phyloP scores from a whole-genome alignment of 1,140 invertebrate species.

The Trachymyrmex septentrionalis region DNA sequence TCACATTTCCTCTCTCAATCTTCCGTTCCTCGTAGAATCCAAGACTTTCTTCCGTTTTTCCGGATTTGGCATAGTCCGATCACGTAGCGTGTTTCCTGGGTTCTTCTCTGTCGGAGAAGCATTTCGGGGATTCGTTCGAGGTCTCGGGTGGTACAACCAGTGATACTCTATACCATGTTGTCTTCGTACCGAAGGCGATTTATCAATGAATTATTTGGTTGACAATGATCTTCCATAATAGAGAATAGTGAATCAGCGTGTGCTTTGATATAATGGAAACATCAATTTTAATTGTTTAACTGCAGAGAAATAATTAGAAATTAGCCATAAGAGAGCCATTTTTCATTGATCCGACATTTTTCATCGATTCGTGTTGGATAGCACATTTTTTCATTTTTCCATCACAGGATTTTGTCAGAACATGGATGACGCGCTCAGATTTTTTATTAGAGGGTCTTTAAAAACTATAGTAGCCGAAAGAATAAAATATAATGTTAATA shows the following conservation, averaged over 20 bases:
- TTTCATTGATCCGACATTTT: too few species aligned
- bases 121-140: constrained; percentile 40
- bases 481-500: background rate
- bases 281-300: background rate
- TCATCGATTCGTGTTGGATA: too few species aligned
- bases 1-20: constrained; percentile 11
- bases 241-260: background rate
- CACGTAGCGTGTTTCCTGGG: constrained; percentile 33
- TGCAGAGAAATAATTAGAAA: background rate
- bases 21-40: background rate
- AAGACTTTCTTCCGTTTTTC: constrained; percentile 31
- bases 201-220: constrained; percentile 1
- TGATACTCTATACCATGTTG: constrained; percentile 42
- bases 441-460: too few species aligned
- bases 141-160: constrained; percentile 24
- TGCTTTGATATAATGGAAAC: background rate
- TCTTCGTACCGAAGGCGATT: constrained; percentile 38
- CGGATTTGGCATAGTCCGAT: constrained; percentile 49
- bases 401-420: too few species aligned
- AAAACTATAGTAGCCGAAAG: background rate
- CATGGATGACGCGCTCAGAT: too few species aligned
- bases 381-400: too few species aligned
- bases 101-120: background rate
- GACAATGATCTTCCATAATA: constrained; percentile 1
- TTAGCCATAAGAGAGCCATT: too few species aligned